Conservation (phyloP, 2,888 invertebrate species). For the Drosophila ochracea region DNA sequence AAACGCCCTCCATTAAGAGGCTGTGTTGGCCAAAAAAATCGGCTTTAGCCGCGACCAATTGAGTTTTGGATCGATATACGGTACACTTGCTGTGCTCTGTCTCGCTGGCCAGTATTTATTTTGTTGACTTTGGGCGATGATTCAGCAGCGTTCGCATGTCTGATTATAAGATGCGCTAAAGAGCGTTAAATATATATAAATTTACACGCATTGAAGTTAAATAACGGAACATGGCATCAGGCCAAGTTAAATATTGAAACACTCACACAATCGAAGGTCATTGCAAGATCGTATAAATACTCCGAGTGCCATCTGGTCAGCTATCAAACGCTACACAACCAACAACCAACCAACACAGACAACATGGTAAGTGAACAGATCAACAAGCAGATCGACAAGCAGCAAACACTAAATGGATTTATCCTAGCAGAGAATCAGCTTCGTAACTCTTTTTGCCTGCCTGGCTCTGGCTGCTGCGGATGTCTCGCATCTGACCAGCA, state of each 20-base stretch:
- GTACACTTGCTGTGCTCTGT: slow-evolving; percentile 29
- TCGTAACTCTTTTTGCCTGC: slow-evolving; percentile 52
- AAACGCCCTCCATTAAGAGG: slow-evolving; percentile 72
- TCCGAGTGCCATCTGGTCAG: slow-evolving; percentile 24
- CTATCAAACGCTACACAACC: slow-evolving; percentile 57
- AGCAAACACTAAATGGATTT: slow-evolving; percentile 7
- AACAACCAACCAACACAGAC: slow-evolving; percentile 24
- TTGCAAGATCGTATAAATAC: slow-evolving; percentile 61
- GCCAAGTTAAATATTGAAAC: slow-evolving; percentile 61
- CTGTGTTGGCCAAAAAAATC: slow-evolving; percentile 62
- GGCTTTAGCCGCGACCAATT: slow-evolving; percentile 68
- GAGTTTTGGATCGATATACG: slow-evolving; percentile 48
- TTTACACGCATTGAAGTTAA: slow-evolving; percentile 36
- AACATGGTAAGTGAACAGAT: slow-evolving; percentile 66
- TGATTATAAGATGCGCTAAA: slow-evolving; percentile 68
- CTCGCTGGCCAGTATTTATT: slow-evolving; percentile 17
- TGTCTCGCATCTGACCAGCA: slow-evolving; percentile 73
- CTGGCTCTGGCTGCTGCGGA: slow-evolving; percentile 65
- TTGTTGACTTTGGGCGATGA: slow-evolving; percentile 57
- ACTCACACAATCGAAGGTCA: slow-evolving; percentile 60
- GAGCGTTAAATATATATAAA: slow-evolving; percentile 30
- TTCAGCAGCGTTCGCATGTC: slow-evolving; percentile 66
- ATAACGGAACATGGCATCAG: slow-evolving; percentile 68
- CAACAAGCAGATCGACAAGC: neutral
- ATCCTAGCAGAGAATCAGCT: slow-evolving; percentile 50